Percentiles rank a stretch among this genome's conserved stretches.
Evolutionary conservation across 2,888 invertebrate species (phyloP).

Genomic region (Formica aserva): DNA sequence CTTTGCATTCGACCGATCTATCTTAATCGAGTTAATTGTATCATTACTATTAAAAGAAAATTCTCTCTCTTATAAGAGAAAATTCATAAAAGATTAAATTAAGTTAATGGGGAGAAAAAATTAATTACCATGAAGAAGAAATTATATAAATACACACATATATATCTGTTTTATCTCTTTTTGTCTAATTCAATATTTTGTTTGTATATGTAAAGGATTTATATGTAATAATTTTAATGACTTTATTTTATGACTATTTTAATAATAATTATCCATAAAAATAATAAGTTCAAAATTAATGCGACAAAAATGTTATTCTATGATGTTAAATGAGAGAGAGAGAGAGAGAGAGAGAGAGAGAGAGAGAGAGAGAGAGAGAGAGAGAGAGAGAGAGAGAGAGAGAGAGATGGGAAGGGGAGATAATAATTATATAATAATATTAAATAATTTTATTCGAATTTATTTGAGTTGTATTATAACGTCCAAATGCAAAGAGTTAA

Average conservation of each 20-base stretch:
- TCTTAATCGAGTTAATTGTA: not conserved
- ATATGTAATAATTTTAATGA: not conserved
- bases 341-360: not conserved
- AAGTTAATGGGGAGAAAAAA: not conserved
- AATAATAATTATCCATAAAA: not conserved
- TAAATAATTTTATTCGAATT: constrained; percentile 11
- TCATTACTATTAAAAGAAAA: not conserved
- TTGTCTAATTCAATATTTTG: constrained; percentile 11
- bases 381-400: not conserved
- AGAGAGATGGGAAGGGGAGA: not conserved
- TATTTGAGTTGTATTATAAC: not conserved
- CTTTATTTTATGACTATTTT: not conserved
- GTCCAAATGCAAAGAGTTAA: constrained; percentile 22
- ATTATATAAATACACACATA: not conserved
- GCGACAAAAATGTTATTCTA: not conserved
- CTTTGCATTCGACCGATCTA: constrained; percentile 34
- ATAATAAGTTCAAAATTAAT: not conserved
- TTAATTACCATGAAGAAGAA: not conserved
- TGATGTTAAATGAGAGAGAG: not conserved
- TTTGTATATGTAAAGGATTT: not conserved
- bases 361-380: too few relatives aligned
- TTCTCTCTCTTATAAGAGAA: not conserved
- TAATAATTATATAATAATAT: not conserved
- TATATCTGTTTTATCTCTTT: not conserved
- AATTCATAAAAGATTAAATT: not conserved